Conservation (phyloP, 1,140 invertebrate genomes). For the Macrobrachium rosenbergii region DNA sequence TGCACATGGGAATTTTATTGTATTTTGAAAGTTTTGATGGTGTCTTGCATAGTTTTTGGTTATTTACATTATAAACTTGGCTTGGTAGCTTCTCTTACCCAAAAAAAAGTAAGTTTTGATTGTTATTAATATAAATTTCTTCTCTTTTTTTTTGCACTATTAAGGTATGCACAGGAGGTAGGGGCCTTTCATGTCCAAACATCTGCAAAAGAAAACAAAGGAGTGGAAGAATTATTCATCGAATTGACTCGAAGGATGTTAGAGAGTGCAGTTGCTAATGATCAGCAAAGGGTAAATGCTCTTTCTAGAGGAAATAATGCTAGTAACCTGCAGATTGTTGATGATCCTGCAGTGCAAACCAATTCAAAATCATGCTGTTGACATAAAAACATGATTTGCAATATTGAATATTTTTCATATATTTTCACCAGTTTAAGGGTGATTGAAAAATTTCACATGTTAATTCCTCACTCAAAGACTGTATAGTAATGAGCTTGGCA, state of each 20-base stretch:
- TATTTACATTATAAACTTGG: too few species aligned
- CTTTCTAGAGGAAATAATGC: conserved; percentile 36
- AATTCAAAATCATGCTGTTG: conserved; percentile 47
- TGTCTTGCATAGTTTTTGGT: too few species aligned
- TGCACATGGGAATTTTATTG: too few species aligned
- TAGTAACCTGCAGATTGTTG: conserved; percentile 51
- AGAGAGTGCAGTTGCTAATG: conserved; percentile 44
- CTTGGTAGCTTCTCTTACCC: neutral
- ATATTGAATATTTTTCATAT: neutral
- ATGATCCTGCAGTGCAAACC: conserved; percentile 31
- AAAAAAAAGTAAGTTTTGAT: too few species aligned
- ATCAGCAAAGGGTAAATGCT: conserved; percentile 51
- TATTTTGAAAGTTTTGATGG: too few species aligned
- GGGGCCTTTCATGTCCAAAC: conserved; percentile 95
- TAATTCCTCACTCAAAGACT: too few species aligned
- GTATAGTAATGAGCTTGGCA: too few species aligned
- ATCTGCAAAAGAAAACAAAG: conserved; percentile 94
- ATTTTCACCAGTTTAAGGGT: too few species aligned
- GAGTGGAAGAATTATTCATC: conserved; percentile 94
- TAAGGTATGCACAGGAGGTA: conserved; percentile 89
- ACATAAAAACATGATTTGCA: neutral
- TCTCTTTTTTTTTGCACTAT: conserved; percentile 58
- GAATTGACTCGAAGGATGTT: conserved; percentile 84
- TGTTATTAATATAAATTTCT: conserved; percentile 8
- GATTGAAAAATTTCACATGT: too few species aligned